Conservation (phyloP, 2,113 vertebrate genomes). For the Proteles cristata region DNA sequence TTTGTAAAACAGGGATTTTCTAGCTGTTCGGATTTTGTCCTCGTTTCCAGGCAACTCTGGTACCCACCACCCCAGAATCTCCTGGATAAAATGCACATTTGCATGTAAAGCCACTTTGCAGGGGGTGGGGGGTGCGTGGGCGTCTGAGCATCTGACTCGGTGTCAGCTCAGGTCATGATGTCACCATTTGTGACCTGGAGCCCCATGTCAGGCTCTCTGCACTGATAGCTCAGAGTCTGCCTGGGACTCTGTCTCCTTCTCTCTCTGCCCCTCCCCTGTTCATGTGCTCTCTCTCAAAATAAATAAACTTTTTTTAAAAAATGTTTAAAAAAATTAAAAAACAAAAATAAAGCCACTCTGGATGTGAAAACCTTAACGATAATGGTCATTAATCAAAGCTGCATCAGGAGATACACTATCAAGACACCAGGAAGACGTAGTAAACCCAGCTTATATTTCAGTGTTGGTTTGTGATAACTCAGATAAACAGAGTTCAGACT, state of each 20-base stretch:
- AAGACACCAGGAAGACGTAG: not conserved
- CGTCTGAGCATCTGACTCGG: too few species aligned
- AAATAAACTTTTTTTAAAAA: too few species aligned
- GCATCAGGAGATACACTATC: not conserved
- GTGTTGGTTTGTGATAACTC: not conserved
- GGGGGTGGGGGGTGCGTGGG: too few species aligned
- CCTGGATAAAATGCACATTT: not conserved
- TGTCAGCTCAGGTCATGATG: too few species aligned
- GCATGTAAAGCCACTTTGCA: not conserved
- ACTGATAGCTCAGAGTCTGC: too few species aligned
- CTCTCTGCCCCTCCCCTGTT: too few species aligned
- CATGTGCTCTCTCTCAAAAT: too few species aligned
- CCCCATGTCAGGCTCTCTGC: too few species aligned
- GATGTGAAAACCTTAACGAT: not conserved
- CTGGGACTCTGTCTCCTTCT: too few species aligned
- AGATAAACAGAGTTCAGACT: not conserved
- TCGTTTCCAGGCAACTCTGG: not conserved
- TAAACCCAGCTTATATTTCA: not conserved
- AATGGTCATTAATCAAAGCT: not conserved
- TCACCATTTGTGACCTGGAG: too few species aligned
- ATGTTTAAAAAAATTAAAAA: too few species aligned
- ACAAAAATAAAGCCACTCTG: not conserved
- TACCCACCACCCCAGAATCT: not conserved
- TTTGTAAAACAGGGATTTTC: not conserved
- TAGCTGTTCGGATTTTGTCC: not conserved